Evolutionary conservation across 2,797 vertebrate genomes (phyloP), one percentile per base, ranked within the genome.

Genomic region (Rhinoraja longicauda): DNA sequence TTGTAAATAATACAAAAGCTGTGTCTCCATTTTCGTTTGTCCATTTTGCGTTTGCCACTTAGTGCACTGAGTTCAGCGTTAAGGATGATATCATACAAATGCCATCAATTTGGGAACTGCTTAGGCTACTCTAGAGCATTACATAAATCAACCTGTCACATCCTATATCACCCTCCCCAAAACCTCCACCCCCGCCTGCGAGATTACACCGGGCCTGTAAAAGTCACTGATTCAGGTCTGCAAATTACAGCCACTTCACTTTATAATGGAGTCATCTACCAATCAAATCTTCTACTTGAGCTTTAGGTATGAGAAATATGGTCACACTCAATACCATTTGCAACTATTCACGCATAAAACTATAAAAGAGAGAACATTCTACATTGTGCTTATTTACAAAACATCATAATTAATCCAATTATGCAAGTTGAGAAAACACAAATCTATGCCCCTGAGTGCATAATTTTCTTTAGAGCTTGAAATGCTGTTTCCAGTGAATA

Each of bases 371-470:
- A 57, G 90, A 96, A 97, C 95, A 95, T 97, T 97, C 97, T 96
- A 96, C 97, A 96, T 97, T 96, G 96, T 96, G 95, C 96, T 97
- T 96, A 97, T 97, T 97, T 97, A 96, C 96, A 97, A 97, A 96
- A 95, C 95, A 96, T 96, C 96, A 95, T 96, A 97, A 96, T 95
- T 95, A 96, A 96, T 96, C 95, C 93, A 94, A 88, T 93, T 95
- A 96, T 95, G 95, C 96, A 95, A 97, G 97, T 97, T 96, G 96
- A 96, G 96, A 97, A 97, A 96, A 97, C 96, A 95, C 94, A 95
- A 97, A 96, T 97, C 84, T 93, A 93, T 92, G 76, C 72, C 84
- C 19, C 39, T 45, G 64, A 90, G 21, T 91, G 78, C 93, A 86
- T 92, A 93, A 93, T 92, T 92, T 92, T 75, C 70, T 92, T 92